Evolutionary conservation across 1,140 invertebrate genomes (phyloP).

Genomic region (Pararge aegeria): DNA sequence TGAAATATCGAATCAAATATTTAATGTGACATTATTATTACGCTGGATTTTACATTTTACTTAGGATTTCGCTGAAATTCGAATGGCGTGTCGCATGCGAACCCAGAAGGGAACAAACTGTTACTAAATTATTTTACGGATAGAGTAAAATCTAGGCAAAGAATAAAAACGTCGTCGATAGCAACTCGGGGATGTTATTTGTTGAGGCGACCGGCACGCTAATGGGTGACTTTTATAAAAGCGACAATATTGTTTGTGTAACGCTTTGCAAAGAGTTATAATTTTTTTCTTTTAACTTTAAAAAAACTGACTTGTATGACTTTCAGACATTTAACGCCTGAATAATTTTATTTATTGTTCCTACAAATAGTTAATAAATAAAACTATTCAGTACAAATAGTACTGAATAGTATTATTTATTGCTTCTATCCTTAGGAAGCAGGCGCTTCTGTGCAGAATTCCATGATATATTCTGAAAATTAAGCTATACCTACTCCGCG

Average conservation of each 20-base stretch:
- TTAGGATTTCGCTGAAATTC: conserved; percentile 24
- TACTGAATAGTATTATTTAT: no score
- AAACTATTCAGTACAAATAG: no score
- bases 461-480: no score
- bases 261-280: not conserved
- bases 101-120: conserved; percentile 25
- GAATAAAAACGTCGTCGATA: conserved; percentile 29
- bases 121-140: conserved; percentile 34
- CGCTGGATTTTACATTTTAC: conserved; percentile 29
- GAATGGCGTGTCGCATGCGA: conserved; percentile 41
- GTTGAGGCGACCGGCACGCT: conserved; percentile 13
- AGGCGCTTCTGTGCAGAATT: no score
- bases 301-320: no score
- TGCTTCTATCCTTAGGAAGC: no score
- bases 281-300: no score
- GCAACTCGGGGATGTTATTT: conserved; percentile 18
- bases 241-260: not conserved
- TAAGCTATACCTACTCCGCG: no score
- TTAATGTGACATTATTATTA: conserved; percentile 33
- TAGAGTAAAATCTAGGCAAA: conserved; percentile 34
- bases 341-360: no score
- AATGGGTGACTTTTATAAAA: conserved; percentile 5
- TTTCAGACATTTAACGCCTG: no score
- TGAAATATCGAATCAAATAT: conserved; percentile 20
- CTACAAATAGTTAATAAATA: no score